A percentile compares a stretch with the other conserved stretches of the same genome.
These are phyloP conservation scores for Caenorhabditis macrosperma DNA, from an alignment of 2,888 invertebrate genomes.

Conservation along the genomic window DNA sequence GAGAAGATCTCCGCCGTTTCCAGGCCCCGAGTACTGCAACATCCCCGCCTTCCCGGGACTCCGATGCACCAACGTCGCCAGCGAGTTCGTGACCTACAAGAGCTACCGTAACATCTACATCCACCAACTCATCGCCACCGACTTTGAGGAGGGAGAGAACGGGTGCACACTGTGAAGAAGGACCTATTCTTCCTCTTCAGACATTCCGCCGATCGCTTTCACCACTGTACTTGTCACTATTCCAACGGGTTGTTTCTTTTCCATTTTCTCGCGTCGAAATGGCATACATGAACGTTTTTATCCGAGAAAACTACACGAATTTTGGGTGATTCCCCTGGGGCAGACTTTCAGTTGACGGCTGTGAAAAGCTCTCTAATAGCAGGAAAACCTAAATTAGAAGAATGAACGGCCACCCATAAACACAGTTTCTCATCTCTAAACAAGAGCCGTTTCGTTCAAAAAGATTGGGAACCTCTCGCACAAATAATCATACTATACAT, in stretches of 20 bases:
- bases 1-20: no score
- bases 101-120: constrained; percentile 56
- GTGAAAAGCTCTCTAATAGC: no score
- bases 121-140: constrained; percentile 56
- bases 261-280: not conserved
- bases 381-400: no score
- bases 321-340: no score
- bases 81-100: constrained; percentile 59
- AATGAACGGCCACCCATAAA: no score
- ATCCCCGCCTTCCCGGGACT: constrained; percentile 65
- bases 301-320: no score
- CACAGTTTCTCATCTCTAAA: no score
- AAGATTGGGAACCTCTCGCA: no score
- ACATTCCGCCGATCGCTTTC: not conserved
- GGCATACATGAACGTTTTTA: not conserved
- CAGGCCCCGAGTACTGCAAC: constrained; percentile 68
- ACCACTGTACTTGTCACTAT: not conserved
- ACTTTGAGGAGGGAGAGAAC: constrained; percentile 58
- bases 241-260: constrained; percentile 27
- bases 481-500: no score
- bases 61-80: constrained; percentile 62
- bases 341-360: no score
- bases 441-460: no score
- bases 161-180: constrained; percentile 59
- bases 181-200: not conserved